Evolutionary conservation across 2,113 vertebrate genomes (phyloP).

Genomic region (Setophaga coronata): DNA sequence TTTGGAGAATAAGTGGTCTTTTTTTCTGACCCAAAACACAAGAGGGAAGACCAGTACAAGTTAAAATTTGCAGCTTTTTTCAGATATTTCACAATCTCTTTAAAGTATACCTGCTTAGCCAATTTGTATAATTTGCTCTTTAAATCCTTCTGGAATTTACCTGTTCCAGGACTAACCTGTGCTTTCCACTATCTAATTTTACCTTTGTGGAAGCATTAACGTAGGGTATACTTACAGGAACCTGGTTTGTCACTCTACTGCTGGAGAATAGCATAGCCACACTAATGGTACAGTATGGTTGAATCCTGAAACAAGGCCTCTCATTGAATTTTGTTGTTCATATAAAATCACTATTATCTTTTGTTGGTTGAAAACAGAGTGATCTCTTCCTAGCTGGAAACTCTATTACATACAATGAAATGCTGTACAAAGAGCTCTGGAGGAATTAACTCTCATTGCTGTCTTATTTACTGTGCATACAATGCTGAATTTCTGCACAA

Average conservation of each 20-base stretch:
- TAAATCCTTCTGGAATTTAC: background rate
- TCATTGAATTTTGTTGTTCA: background rate
- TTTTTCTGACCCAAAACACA: background rate
- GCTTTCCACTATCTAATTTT: background rate
- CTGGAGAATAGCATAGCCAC: background rate
- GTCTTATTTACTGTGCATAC: background rate
- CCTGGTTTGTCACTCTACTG: background rate
- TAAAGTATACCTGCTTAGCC: background rate
- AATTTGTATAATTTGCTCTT: background rate
- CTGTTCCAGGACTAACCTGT: background rate
- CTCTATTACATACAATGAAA: background rate
- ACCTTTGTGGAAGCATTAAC: background rate
- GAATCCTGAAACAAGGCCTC: background rate
- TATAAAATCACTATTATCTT: background rate
- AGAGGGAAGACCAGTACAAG: background rate
- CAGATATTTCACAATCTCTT: background rate
- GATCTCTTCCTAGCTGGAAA: background rate
- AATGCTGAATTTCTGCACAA: background rate
- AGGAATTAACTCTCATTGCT: background rate
- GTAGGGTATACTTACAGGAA: background rate
- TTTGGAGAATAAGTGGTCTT: background rate
- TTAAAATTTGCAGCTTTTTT: background rate
- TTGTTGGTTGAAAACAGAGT: background rate
- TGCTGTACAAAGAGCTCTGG: background rate
- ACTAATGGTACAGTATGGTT: background rate